Percentiles rank a stretch among this genome's conserved stretches.
These are phyloP conservation scores for Platorchestia sp. DNA, from an alignment of 1,140 invertebrate genomes.

Conservation along the genomic window DNA sequence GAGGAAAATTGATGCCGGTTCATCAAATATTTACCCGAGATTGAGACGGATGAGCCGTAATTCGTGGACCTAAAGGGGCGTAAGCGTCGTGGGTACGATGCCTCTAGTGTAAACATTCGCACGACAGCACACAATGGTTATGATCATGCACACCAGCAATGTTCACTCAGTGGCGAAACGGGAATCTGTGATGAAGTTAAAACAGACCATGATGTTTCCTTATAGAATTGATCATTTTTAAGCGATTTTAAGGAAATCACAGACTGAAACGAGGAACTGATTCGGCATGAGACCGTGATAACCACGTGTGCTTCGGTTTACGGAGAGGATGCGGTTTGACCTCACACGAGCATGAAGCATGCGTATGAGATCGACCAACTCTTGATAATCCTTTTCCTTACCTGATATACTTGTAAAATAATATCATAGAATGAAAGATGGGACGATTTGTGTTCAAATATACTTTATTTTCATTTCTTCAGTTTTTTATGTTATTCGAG, in stretches of 20 bases:
- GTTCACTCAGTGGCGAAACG: background rate
- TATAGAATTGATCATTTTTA: background rate
- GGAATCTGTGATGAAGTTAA: background rate
- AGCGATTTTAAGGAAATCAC: background rate
- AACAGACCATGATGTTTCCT: background rate
- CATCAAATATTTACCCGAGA: background rate
- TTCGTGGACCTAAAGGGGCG: background rate
- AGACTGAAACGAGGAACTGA: no score
- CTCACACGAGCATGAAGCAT: background rate
- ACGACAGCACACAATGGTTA: background rate
- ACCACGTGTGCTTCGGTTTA: background rate
- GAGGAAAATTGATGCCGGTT: background rate
- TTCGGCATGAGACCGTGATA: background rate
- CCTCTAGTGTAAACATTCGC: background rate
- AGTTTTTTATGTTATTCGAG: background rate
- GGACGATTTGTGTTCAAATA: background rate
- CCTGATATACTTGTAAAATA: background rate
- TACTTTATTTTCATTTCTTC: background rate
- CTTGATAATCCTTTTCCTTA: background rate
- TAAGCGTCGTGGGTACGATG: background rate
- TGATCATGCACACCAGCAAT: background rate
- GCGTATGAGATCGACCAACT: background rate
- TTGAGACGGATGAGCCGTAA: background rate
- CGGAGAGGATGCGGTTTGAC: background rate
- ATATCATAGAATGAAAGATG: no score